Evolutionary conservation across 2,797 vertebrate genomes (phyloP).

Genomic region (Tolypeutes matacus): DNA sequence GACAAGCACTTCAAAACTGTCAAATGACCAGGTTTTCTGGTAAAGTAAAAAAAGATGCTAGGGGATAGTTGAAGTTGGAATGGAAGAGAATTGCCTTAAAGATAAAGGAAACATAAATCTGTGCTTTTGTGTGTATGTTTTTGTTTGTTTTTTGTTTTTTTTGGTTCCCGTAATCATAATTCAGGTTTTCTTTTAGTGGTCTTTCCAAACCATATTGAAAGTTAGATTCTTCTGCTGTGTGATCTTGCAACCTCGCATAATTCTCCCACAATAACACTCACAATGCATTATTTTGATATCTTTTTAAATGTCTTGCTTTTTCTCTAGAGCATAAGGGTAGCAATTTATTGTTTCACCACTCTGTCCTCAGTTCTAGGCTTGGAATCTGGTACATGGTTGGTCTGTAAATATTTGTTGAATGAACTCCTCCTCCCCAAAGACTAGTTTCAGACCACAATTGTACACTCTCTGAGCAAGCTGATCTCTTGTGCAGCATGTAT

Average conservation of each 20-base stretch:
- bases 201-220: background rate
- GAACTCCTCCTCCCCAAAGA: background rate
- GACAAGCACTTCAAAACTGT: slow-evolving; percentile 7
- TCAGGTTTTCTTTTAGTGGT: background rate
- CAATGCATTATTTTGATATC: background rate
- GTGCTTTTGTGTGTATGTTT: background rate
- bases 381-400: no score
- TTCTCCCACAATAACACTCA: background rate
- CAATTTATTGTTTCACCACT: background rate
- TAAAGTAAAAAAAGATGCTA: background rate
- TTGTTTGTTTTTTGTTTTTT: background rate
- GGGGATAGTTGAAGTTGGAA: background rate
- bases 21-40: background rate
- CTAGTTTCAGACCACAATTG: background rate
- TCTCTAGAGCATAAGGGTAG: background rate
- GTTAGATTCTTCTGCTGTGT: background rate
- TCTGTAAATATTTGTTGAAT: background rate
- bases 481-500: background rate
- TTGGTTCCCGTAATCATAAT: background rate
- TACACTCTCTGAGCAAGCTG: background rate
- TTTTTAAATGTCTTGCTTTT: background rate
- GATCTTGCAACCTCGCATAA: background rate
- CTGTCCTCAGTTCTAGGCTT: background rate
- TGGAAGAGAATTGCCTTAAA: slow-evolving; percentile 7
- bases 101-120: background rate